These are phyloP conservation scores for Plotosus lineatus DNA, from an alignment of 2,113 vertebrate genomes.

Conservation along the genomic window DNA sequence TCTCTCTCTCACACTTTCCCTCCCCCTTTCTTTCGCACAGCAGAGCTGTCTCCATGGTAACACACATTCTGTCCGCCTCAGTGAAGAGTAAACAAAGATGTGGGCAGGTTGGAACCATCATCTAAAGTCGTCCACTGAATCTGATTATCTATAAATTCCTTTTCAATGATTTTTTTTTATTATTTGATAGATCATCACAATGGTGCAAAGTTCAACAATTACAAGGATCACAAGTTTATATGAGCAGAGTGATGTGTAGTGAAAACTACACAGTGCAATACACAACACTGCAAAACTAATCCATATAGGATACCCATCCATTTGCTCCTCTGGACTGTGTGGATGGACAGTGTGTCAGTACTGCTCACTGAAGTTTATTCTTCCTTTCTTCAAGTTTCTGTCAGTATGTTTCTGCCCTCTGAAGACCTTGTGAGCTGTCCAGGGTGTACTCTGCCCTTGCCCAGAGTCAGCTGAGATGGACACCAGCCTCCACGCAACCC, in stretches of 20 bases:
- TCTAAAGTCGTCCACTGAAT: conserved; percentile 9
- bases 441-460: too few species aligned
- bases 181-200: not conserved
- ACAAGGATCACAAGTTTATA: not conserved
- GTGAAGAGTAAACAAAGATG: conserved; percentile 32
- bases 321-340: too few species aligned
- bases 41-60: conserved; percentile 45
- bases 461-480: too few species aligned
- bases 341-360: too few species aligned
- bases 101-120: conserved; percentile 34
- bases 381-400: too few species aligned
- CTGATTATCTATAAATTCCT: conserved; percentile 16
- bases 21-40: not conserved
- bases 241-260: not conserved
- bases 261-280: too few species aligned
- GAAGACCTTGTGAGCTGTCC: too few species aligned
- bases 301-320: too few species aligned
- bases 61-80: conserved; percentile 35
- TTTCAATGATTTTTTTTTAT: conserved; percentile 20
- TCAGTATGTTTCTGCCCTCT: too few species aligned
- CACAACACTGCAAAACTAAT: too few species aligned
- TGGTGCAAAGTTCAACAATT: not conserved
- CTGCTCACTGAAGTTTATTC: too few species aligned
- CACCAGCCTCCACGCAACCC: too few species aligned
- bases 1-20: conserved; percentile 1